Evolutionary conservation across 2,888 invertebrate species (phyloP), one percentile per base, ranked within the genome.

Genomic region (Piscicola geometra): DNA sequence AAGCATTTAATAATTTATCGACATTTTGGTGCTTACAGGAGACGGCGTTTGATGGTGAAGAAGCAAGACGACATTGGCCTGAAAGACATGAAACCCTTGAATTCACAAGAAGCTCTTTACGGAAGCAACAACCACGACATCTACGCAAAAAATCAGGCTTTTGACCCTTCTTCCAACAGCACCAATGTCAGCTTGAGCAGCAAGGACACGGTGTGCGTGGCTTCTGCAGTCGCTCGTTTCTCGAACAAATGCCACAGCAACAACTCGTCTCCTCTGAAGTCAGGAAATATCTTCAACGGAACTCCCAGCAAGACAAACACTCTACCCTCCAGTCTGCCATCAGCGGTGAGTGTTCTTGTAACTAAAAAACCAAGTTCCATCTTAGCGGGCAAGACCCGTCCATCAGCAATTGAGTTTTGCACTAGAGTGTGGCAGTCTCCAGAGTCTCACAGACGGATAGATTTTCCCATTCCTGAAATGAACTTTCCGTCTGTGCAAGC

Each of bases 381-480:
- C 32, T 25, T 73, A 32, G 73, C 73, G 18, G 52, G 73, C n/a
- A 73, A 73, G 33, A 73, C 73, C 30, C 47, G 73, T 12, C 73
- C 73, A 18, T 32, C 67, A 33, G 73, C 73, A 35, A 35, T 73
- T 2, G 73, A 73, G 36, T 73, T 73, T 35, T 73, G 73, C 64
- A 73, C 73, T 21, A 60, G 73, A 35, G 73, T 73, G 21, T 73
- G 73, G 73, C 73, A 73, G 64, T 73, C 73, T 60, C 73, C 73
- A 18, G 73, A 73, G 41, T 32, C 25, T 1, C 32, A 30, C 21
- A 73, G 64, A 35, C 52, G 73, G 3, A 3, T 56, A 25, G n/a
- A 56, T 56, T 56, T 56, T 5, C n/a, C 60, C 15, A 25, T 56
- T 18, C n/a, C 60, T 18, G 60, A 25, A 18, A 56, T 56, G 21